Base-by-base conservation (phyloP, 1,140 invertebrate genomes). In the Drosophila virilis region DNA sequence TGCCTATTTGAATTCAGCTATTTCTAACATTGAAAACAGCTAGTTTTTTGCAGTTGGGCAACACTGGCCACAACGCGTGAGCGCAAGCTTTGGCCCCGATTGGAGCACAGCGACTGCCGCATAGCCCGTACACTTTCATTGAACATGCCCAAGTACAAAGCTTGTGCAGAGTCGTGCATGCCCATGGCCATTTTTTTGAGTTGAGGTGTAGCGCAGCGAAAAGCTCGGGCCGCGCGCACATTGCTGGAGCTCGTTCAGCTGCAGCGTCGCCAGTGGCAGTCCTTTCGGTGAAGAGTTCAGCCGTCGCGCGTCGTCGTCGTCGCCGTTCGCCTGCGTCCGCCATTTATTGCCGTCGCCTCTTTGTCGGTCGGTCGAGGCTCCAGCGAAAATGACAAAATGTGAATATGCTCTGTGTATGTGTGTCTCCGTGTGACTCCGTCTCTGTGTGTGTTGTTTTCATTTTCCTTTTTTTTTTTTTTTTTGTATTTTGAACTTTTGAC, bases 211-310 rank as follows among this genome's bases (percentile, higher is more conserved):
- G 37, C n/a, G 46, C 51, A 51, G 46, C 43, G 15, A 55, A 46
- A 74, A 74, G 72, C 72, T 74, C 59, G 58, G 8, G 42, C n/a
- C 50, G 72, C 46, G 68, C 43, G 69, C 69, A 72, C 61, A 45
- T 67, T 64, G 72, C 38, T 13, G 61, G 38, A 68, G 77, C 76
- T 77, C 52, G 54, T 78, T 78, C 55, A 71, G 77, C 80, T 80
- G 80, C 80, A 79, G 77, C 80, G 80, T 84, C 69, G 85, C 57
- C 77, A 89, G 84, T 89, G 84, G 77, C 81, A 89, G 84, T 89
- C 84, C 85, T 89, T 89, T 89, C 85, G 85, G 85, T 89, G 85
- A 89, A 89, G 84, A 89, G 84, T 89, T 89, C 74, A 78, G 83
- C 84, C 68, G 71, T 84, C 60, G 77, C 76, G 57, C 45, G 61